Evolutionary conservation across 2,113 vertebrate species (phyloP).

Genomic region (Cephalophus harveyi): DNA sequence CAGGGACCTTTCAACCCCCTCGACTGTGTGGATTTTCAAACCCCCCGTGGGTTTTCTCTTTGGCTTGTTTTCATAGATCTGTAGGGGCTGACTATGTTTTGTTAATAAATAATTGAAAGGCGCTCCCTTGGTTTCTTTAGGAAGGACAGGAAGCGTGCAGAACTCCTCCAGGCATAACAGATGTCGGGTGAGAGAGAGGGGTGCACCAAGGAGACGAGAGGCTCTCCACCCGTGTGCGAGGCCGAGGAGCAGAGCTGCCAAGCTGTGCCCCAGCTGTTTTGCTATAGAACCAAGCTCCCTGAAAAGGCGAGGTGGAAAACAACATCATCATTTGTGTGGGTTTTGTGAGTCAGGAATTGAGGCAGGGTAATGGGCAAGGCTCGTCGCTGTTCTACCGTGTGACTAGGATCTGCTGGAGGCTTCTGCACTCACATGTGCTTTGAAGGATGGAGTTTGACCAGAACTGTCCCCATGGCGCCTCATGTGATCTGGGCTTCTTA

Average conservation of each 20-base stretch:
- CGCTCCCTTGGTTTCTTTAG: neutral
- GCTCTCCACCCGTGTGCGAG: accelerated
- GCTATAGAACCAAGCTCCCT: neutral
- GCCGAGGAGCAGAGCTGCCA: neutral
- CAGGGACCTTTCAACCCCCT: accelerated
- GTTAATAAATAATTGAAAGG: too few relatives aligned
- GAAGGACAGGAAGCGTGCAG: neutral
- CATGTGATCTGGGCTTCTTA: neutral
- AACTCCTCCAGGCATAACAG: neutral
- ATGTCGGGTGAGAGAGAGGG: neutral
- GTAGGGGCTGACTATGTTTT: neutral
- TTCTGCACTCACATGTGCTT: neutral
- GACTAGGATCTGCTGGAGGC: neutral
- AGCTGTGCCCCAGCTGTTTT: accelerated
- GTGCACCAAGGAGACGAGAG: neutral
- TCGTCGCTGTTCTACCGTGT: neutral
- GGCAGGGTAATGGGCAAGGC: neutral
- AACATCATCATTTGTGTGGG: accelerated
- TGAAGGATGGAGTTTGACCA: neutral
- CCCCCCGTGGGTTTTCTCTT: accelerated
- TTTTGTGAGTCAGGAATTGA: neutral
- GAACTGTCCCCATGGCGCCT: neutral
- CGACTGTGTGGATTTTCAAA: neutral
- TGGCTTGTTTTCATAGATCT: neutral
- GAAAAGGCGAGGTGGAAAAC: neutral